phyloP scores from a whole-genome alignment of 1,140 invertebrate genomes.

The Hycleus cichorii region DNA sequence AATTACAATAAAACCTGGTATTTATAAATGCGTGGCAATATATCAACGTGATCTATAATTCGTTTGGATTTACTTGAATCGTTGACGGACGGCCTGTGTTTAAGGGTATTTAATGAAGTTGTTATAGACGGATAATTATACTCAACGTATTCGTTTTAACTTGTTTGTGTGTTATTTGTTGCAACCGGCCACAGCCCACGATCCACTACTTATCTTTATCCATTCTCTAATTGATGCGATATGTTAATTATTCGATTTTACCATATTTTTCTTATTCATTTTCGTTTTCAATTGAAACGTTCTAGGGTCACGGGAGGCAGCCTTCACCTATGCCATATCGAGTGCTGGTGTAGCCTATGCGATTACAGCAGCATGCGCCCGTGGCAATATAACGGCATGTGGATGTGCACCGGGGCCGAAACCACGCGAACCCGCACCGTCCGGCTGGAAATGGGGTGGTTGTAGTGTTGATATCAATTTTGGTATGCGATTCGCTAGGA shows the following conservation, averaged over 20 bases:
- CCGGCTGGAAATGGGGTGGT: slow-evolving; percentile 78
- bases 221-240: slow-evolving; percentile 14
- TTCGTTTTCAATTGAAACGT: background rate
- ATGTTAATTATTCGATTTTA: slow-evolving; percentile 14
- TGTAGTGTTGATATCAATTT: slow-evolving; percentile 75
- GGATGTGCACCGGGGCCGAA: slow-evolving; percentile 62
- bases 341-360: slow-evolving; percentile 85
- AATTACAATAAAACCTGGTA: no score
- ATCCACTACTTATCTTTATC: background rate
- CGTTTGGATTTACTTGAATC: no score
- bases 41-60: no score
- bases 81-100: no score
- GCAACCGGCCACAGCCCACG: slow-evolving; percentile 13
- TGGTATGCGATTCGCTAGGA: slow-evolving; percentile 68
- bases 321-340: slow-evolving; percentile 85
- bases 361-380: slow-evolving; percentile 82
- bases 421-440: slow-evolving; percentile 32
- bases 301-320: slow-evolving; percentile 81
- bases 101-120: slow-evolving; percentile 10
- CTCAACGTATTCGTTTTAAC: slow-evolving; percentile 5
- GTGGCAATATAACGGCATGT: slow-evolving; percentile 80
- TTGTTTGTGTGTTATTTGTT: slow-evolving; percentile 9
- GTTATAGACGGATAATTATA: slow-evolving; percentile 19
- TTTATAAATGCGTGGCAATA: no score
- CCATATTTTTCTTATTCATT: background rate